Evolutionary conservation across 2,797 vertebrate genomes (phyloP).

Genomic region (Schizopygopsis pylzovi): DNA sequence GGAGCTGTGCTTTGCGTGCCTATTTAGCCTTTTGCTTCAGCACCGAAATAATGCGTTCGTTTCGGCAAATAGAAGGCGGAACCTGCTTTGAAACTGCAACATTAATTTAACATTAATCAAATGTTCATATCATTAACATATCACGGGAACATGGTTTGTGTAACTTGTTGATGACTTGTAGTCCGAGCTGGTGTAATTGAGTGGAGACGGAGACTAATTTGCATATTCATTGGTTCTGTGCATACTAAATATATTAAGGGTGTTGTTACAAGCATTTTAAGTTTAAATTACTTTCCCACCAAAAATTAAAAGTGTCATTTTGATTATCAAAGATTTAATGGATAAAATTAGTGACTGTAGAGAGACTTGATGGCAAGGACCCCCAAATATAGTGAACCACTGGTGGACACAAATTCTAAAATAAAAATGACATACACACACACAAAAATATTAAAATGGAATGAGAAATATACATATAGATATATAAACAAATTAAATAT

Average conservation of each 20-base stretch:
- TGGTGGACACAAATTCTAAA: background rate
- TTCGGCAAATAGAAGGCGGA: no score
- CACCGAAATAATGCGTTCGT: no score
- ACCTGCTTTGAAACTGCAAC: no score
- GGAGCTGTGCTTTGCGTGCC: no score
- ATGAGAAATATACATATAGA: background rate
- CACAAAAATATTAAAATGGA: background rate
- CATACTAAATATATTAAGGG: background rate
- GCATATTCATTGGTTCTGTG: background rate
- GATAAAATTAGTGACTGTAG: background rate
- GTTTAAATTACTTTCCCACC: background rate
- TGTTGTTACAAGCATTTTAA: background rate
- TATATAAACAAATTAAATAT: background rate
- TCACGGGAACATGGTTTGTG: background rate
- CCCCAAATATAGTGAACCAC: background rate
- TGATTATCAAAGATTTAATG: background rate
- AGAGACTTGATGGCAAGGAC: background rate
- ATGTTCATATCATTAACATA: background rate
- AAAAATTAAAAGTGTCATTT: background rate
- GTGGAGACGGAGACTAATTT: background rate
- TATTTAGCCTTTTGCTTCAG: no score
- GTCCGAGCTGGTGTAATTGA: background rate
- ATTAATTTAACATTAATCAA: no score
- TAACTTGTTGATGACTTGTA: background rate
- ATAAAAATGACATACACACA: background rate